Conservation (phyloP, 2,888 invertebrate species). For the Drosophila ustulata region DNA sequence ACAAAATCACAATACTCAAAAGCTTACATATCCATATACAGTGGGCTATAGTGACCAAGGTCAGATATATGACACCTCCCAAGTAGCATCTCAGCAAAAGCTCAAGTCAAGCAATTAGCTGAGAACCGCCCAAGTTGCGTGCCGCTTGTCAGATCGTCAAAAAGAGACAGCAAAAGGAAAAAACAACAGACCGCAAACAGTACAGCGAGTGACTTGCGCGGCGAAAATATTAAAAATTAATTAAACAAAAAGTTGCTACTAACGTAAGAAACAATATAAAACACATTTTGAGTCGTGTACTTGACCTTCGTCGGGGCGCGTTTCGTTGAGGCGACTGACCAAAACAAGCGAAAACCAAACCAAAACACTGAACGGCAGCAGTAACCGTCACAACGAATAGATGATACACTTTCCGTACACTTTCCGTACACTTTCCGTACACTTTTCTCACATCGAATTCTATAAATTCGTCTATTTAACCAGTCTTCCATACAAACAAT, state of each 20-base stretch:
- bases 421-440: not conserved
- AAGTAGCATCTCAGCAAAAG: conserved; percentile 12
- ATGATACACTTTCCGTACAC: not conserved
- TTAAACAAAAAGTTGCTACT: conserved; percentile 74
- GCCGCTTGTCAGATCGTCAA: conserved; percentile 73
- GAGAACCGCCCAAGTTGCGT: conserved; percentile 68
- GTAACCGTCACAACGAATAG: not conserved
- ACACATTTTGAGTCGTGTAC: conserved; percentile 74
- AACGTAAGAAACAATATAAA: conserved; percentile 74
- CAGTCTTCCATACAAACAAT: not conserved
- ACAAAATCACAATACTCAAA: not conserved
- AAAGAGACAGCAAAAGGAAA: conserved; percentile 16
- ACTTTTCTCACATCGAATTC: not conserved
- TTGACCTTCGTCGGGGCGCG: conserved; percentile 66
- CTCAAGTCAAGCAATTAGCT: conserved; percentile 58
- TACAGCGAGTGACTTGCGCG: conserved; percentile 40
- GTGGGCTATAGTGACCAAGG: conserved; percentile 20
- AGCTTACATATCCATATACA: not conserved
- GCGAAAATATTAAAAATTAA: conserved; percentile 76
- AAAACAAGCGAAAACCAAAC: conserved; percentile 49
- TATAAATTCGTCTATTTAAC: not conserved
- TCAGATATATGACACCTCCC: conserved; percentile 23
- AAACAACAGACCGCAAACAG: conserved; percentile 12
- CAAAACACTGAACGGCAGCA: conserved; percentile 9
- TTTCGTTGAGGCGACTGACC: conserved; percentile 41